These are phyloP conservation scores for Bembecia ichneumoniformis DNA, from an alignment of 2,888 invertebrate genomes.

Conservation along the genomic window DNA sequence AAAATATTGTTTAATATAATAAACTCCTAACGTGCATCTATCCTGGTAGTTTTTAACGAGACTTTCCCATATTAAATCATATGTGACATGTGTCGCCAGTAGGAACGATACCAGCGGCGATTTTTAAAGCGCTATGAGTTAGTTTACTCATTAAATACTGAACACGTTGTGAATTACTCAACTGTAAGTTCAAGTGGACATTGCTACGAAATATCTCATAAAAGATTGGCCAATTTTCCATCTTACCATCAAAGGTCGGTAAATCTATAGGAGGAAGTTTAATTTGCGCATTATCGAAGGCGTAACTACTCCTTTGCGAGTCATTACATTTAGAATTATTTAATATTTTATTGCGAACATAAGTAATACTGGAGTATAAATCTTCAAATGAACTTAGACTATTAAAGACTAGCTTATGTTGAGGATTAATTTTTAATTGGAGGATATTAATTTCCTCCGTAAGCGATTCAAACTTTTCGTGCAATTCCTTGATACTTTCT, in stretches of 20 bases:
- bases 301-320: not conserved
- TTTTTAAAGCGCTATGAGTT: not conserved
- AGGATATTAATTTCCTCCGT: not conserved
- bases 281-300: not conserved
- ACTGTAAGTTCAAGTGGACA: constrained; percentile 3
- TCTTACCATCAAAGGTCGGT: constrained; percentile 1
- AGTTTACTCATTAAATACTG: constrained; percentile 8
- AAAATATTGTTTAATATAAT: constrained; percentile 3
- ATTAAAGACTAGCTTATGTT: not conserved
- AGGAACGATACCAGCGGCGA: constrained; percentile 4
- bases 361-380: not conserved
- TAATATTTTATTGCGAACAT: not conserved
- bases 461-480: not conserved
- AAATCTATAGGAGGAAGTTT: constrained; percentile 1
- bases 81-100: constrained; percentile 3
- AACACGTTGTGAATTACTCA: constrained; percentile 6
- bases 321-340: not conserved
- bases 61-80: constrained; percentile 3
- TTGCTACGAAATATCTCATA: constrained; percentile 3
- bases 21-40: constrained; percentile 1
- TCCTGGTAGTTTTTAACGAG: constrained; percentile 6
- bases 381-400: not conserved
- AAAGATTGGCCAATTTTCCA: constrained; percentile 2
- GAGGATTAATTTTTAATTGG: not conserved
- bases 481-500: not conserved